These are phyloP conservation scores for Falco cherrug DNA, from an alignment of 2,797 vertebrate species.

Conservation along the genomic window DNA sequence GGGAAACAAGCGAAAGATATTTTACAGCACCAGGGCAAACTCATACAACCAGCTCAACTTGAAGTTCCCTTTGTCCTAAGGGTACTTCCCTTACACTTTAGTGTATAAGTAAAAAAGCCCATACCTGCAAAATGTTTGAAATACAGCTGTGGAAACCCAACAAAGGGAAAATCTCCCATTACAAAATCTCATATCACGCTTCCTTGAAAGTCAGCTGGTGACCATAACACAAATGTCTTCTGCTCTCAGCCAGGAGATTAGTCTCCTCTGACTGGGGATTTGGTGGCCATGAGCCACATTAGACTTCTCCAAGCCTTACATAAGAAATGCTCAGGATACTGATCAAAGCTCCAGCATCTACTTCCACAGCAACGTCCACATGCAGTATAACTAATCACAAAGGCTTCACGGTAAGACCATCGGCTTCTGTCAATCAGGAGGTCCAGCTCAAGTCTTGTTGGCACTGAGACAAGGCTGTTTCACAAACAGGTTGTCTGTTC, in stretches of 20 bases:
- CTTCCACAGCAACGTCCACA: neutral
- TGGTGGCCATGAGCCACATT: neutral
- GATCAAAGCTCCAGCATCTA: neutral
- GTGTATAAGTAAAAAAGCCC: neutral
- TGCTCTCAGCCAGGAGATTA: neutral
- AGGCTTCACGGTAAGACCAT: neutral
- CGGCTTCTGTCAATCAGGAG: neutral
- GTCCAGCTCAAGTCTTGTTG: neutral
- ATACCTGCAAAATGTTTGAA: neutral
- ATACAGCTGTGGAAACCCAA: neutral
- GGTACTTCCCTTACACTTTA: neutral
- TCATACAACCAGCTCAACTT: neutral
- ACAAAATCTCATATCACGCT: neutral
- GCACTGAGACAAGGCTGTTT: neutral
- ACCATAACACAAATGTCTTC: neutral
- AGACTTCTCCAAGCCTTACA: neutral
- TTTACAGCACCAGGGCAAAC: neutral
- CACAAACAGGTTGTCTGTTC: neutral
- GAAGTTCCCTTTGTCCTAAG: neutral
- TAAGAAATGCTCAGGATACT: neutral
- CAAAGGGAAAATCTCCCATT: neutral
- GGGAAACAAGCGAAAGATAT: neutral
- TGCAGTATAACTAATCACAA: neutral
- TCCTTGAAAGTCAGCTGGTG: neutral
- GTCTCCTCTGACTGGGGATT: neutral